These are phyloP conservation scores for Epistrophe grossulariae DNA, from an alignment of 2,888 invertebrate genomes.

Conservation along the genomic window DNA sequence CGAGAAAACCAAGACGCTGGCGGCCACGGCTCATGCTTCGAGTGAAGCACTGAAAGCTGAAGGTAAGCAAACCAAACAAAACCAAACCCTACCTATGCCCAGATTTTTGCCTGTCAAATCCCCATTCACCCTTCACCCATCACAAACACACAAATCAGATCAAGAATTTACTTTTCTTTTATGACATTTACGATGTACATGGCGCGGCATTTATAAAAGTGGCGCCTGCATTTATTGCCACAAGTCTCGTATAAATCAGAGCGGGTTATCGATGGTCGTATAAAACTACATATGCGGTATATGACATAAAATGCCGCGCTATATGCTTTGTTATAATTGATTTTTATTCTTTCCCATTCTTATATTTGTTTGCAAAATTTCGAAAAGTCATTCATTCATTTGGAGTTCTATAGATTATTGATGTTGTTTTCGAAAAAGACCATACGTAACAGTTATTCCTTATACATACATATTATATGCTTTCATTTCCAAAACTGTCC, in stretches of 20 bases:
- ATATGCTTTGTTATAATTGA: constrained; percentile 52
- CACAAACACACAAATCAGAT: constrained; percentile 56
- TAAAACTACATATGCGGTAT: constrained; percentile 20
- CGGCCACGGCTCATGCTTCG: constrained; percentile 80
- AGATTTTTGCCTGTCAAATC: constrained; percentile 1
- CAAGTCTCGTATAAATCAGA: constrained; percentile 67
- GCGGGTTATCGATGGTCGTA: constrained; percentile 63
- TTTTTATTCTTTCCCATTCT: constrained; percentile 30
- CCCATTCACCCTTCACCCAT: constrained; percentile 34
- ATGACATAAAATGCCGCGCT: constrained; percentile 55
- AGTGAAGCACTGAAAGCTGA: constrained; percentile 85
- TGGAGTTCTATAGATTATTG: constrained; percentile 58
- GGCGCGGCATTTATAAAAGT: constrained; percentile 77
- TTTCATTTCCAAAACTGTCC: constrained; percentile 44
- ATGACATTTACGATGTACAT: constrained; percentile 44
- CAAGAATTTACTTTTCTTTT: constrained; percentile 65
- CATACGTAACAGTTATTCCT: constrained; percentile 10
- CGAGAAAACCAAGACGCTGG: constrained; percentile 90
- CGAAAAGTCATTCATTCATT: constrained; percentile 60
- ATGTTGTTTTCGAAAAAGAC: constrained; percentile 29
- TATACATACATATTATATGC: constrained; percentile 1
- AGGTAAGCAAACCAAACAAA: constrained; percentile 79
- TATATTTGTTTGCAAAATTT: constrained; percentile 66
- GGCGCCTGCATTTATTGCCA: constrained; percentile 77
- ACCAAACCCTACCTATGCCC: constrained; percentile 26